phyloP scores from a whole-genome alignment of 2,113 vertebrate species.

The Anser brachyrhynchus region DNA sequence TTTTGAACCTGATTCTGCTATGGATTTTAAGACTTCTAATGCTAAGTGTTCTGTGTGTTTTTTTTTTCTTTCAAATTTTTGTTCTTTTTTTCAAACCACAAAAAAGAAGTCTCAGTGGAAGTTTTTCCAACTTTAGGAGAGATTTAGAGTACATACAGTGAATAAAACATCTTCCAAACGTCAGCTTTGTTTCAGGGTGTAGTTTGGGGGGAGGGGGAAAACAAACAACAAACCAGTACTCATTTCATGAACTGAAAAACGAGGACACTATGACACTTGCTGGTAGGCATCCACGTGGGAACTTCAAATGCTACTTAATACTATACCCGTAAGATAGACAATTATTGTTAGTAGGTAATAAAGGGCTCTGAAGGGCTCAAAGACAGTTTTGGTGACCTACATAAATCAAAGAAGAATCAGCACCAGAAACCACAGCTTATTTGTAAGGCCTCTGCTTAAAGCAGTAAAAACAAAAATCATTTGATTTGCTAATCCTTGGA shows the following conservation, averaged over 20 bases:
- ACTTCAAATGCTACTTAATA: not conserved
- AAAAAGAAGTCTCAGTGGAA: not conserved
- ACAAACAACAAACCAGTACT: not conserved
- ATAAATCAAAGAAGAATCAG: constrained; percentile 14
- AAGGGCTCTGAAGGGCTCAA: not conserved
- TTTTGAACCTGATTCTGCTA: not conserved
- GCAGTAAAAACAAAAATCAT: not conserved
- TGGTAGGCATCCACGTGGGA: not conserved
- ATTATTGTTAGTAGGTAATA: not conserved
- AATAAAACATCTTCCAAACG: not conserved
- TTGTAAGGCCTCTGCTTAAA: not conserved
- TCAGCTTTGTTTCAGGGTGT: not conserved
- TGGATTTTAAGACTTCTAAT: not conserved
- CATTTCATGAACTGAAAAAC: not conserved
- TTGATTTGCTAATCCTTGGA: not conserved
- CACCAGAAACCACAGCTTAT: not conserved
- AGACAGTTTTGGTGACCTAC: constrained; percentile 31
- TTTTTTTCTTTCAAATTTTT: not conserved
- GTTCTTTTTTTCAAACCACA: too few species aligned
- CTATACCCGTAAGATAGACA: not conserved
- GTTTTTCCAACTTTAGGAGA: not conserved
- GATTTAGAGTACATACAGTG: not conserved
- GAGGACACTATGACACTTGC: not conserved
- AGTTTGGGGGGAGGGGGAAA: too few species aligned
- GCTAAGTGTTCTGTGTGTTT: not conserved